phyloP scores from a whole-genome alignment of 1,140 invertebrate species.

The Conus betulinus region DNA sequence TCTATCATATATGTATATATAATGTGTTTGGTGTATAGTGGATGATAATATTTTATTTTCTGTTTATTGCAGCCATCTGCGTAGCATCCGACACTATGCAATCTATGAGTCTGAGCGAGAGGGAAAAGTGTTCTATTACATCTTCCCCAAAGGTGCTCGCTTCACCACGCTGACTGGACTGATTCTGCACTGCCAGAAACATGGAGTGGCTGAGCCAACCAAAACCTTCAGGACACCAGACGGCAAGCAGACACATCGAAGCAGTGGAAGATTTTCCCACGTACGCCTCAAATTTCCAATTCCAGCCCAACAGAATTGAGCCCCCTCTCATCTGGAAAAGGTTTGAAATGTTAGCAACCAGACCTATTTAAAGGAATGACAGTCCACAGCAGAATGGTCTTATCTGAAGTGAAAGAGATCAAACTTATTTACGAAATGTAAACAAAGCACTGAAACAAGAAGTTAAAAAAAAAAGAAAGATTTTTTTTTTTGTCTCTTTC shows the following conservation, averaged over 20 bases:
- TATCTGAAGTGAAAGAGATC: no score
- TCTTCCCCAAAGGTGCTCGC: conserved; percentile 12
- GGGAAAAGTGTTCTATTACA: conserved; percentile 15
- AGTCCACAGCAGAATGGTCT: no score
- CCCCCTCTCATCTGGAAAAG: no score
- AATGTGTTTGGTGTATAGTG: no score
- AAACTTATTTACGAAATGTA: no score
- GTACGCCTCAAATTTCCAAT: background rate
- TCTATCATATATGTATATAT: no score
- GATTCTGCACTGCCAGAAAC: conserved; percentile 10
- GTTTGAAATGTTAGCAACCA: no score
- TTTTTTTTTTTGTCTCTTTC: no score
- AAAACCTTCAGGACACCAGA: conserved; percentile 6
- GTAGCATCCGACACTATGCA: conserved; percentile 18
- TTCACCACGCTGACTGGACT: conserved; percentile 30
- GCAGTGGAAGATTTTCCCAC: conserved; percentile 15
- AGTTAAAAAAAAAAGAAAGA: no score
- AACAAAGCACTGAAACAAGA: no score
- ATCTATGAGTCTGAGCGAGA: conserved; percentile 17
- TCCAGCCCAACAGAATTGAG: background rate
- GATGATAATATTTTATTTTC: background rate
- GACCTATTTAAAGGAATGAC: no score
- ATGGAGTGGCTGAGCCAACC: conserved; percentile 9
- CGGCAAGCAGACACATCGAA: background rate
- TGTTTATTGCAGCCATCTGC: conserved; percentile 28